A percentile compares a stretch with the other conserved stretches of the same genome.
phyloP scores from a whole-genome alignment of 2,113 vertebrate genomes.

The Alligator mississippiensis region DNA sequence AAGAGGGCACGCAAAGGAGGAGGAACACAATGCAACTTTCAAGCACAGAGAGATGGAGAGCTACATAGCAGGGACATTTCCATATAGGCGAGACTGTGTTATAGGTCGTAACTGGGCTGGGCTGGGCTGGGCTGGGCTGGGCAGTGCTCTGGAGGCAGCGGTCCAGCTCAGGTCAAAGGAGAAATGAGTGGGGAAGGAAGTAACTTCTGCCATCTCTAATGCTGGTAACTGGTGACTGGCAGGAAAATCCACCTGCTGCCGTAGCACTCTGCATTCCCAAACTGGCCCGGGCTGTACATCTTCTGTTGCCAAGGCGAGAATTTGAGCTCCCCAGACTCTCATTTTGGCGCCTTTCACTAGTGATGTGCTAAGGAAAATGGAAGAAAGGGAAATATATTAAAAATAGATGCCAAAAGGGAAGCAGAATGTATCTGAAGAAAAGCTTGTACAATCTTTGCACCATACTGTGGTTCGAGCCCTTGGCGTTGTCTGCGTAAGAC shows the following conservation, averaged over 20 bases:
- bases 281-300: rapidly evolving
- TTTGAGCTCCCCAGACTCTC: background rate
- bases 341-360: background rate
- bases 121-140: too few relatives aligned
- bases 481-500: background rate
- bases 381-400: background rate
- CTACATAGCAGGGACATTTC: background rate
- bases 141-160: background rate
- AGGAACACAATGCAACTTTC: background rate
- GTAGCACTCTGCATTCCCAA: background rate
- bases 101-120: too few relatives aligned
- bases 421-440: background rate
- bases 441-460: background rate
- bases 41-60: background rate
- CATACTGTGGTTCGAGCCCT: background rate
- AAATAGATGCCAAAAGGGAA: slow-evolving; percentile 14
- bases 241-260: background rate
- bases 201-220: too few relatives aligned
- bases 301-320: background rate
- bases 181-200: background rate
- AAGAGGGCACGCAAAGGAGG: background rate
- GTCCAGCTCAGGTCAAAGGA: background rate
- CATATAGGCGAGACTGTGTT: background rate
- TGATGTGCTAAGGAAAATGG: background rate
- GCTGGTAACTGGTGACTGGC: background rate